Evolutionary conservation across 2,888 invertebrate species (phyloP).

Genomic region (Epinotia brunnichana): DNA sequence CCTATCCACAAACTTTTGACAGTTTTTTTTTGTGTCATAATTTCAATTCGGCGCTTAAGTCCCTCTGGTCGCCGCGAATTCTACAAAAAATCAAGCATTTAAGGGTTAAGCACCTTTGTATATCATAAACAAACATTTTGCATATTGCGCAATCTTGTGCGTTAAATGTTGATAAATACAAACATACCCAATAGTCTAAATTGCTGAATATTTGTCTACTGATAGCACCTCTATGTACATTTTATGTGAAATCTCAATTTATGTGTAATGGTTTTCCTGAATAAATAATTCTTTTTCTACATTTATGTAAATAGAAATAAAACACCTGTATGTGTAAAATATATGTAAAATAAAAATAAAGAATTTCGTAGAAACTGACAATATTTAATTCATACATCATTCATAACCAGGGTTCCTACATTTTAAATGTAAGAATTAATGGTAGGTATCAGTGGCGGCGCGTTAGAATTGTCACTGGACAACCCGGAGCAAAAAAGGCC

Average conservation of each 20-base stretch:
- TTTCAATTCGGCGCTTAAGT: too few species aligned
- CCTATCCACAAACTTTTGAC: too few species aligned
- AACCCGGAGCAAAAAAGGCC: too few species aligned
- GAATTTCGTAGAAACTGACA: slow-evolving; percentile 75
- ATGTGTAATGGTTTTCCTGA: slow-evolving; percentile 56
- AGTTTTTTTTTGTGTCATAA: too few species aligned
- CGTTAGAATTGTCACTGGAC: too few species aligned
- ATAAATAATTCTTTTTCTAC: slow-evolving; percentile 61
- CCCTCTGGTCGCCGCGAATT: too few species aligned
- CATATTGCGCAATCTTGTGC: neutral
- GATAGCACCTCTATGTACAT: slow-evolving; percentile 37
- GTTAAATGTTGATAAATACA: slow-evolving; percentile 11
- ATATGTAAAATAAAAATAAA: slow-evolving; percentile 80
- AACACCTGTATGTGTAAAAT: slow-evolving; percentile 69
- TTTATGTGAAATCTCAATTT: slow-evolving; percentile 61
- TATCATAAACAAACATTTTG: neutral
- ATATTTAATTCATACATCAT: slow-evolving; percentile 54
- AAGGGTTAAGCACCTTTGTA: too few species aligned
- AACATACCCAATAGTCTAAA: slow-evolving; percentile 21
- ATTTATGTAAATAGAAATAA: slow-evolving; percentile 69
- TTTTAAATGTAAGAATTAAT: slow-evolving; percentile 6
- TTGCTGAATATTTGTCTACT: slow-evolving; percentile 18
- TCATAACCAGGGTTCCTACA: slow-evolving; percentile 2
- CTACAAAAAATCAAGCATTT: too few species aligned
- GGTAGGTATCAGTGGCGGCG: too few species aligned